These are phyloP conservation scores for Ctenoplectra terminalis DNA, from an alignment of 1,140 invertebrate species.

Conservation along the genomic window DNA sequence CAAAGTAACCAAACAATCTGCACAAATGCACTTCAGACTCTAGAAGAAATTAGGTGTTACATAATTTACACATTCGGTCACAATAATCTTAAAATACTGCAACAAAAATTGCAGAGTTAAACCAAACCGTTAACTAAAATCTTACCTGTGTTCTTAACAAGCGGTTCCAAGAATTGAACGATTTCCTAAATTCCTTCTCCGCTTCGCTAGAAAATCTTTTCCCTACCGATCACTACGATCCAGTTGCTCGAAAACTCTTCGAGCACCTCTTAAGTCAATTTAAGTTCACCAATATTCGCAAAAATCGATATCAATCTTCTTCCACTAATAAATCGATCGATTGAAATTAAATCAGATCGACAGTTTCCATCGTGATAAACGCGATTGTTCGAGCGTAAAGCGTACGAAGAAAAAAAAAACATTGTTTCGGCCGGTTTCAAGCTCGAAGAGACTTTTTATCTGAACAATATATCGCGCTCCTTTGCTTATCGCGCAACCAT, in stretches of 20 bases:
- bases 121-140: neutral
- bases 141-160: neutral
- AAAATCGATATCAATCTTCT: neutral
- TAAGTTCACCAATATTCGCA: neutral
- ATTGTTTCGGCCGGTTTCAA: neutral
- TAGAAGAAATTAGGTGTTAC: neutral
- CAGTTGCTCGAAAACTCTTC: neutral
- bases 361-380: slow-evolving; percentile 18
- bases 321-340: neutral
- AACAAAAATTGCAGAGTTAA: neutral
- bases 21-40: too few species aligned
- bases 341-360: neutral
- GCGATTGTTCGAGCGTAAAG: neutral
- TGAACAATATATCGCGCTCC: slow-evolving; percentile 8
- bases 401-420: too few species aligned
- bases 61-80: neutral
- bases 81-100: neutral
- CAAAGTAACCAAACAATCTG: neutral
- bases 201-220: neutral
- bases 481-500: slow-evolving; percentile 16
- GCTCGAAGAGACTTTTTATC: slow-evolving; percentile 11
- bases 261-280: neutral
- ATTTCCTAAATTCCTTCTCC: neutral
- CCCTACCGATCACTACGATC: neutral
- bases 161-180: neutral